Evolutionary conservation across 2,797 vertebrate species (phyloP).

Genomic region (Gadopsis marmoratus): DNA sequence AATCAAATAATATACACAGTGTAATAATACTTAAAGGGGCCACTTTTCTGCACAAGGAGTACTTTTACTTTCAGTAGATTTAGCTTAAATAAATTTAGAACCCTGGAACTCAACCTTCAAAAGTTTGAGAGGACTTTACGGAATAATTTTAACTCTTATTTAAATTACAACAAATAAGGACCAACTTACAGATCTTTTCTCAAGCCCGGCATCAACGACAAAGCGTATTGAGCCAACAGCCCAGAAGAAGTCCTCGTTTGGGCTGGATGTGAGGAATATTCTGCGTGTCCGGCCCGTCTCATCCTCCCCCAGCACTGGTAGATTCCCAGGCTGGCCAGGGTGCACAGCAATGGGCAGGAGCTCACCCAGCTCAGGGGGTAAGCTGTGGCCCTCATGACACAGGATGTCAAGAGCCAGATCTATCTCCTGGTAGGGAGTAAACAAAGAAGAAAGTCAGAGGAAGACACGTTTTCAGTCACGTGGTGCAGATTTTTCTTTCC

Average conservation of each 20-base stretch:
- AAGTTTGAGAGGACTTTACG: not conserved
- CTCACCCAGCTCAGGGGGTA: constrained; percentile 83
- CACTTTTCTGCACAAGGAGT: not conserved
- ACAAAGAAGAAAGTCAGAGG: constrained; percentile 12
- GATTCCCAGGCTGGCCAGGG: constrained; percentile 77
- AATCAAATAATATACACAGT: not conserved
- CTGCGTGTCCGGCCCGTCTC: constrained; percentile 77
- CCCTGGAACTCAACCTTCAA: not conserved
- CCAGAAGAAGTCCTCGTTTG: constrained; percentile 89
- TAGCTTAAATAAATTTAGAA: not conserved
- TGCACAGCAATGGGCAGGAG: constrained; percentile 87
- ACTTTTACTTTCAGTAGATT: too few species aligned
- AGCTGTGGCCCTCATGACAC: constrained; percentile 81
- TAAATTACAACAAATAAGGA: not conserved
- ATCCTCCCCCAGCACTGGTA: constrained; percentile 65
- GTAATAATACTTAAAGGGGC: not conserved
- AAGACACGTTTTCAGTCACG: not conserved
- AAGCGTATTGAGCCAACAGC: constrained; percentile 82
- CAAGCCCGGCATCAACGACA: constrained; percentile 90
- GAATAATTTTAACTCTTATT: not conserved
- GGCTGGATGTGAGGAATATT: constrained; percentile 89
- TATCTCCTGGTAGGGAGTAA: constrained; percentile 86
- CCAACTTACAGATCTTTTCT: constrained; percentile 85
- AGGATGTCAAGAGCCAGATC: constrained; percentile 86
- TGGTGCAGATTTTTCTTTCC: not conserved